Base-by-base conservation (phyloP, 2,113 vertebrate species). In the Ctenomys sociabilis region DNA sequence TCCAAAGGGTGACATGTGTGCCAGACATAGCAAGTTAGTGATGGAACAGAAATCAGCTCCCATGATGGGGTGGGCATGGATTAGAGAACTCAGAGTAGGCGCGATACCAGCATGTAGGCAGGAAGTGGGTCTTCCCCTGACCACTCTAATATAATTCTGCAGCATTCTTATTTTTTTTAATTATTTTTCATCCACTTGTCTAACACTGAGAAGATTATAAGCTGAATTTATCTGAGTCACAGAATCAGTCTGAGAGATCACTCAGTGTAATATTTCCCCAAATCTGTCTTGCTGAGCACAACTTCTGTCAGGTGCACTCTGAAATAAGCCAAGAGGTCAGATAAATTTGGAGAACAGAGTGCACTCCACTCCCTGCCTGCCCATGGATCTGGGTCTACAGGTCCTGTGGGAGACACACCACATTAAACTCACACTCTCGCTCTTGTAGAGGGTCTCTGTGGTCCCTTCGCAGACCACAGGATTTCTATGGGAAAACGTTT, bases 191-290 rank as follows among this genome's bases (percentile, higher is more conserved):
- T 52, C 61, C 32, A 35, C 32, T 4, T 95, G 52, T 49, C 35
- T 49, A 52, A 84, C 88, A 61, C 49, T n/a, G 54, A 73, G 95
- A 96, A 7, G 40, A 88, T 45, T n/a, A 61, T 40, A 78, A 88
- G 78, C 37, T 68, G 54, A 93, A 86, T 85, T 78, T 72, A 92
- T 19, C 37, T 54, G n/a, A 64, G 70, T 73, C 37, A 59, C 35
- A 22, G 66, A 22, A 82, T 94, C 26, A 72, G 82, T 78, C 40
- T 45, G 73, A 70, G 72, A n/a, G 32, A 37, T 81, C n/a, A 75
- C 3, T 7, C 54, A 14, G 43, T 7, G 0, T 35, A 92, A 68
- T 13, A 8, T 61, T 77, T 92, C 30, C 63, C 28, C 26, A 92
- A 64, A 32, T 61, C 57, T 73, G 63, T 54, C 86, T 75, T 80